Base-by-base conservation (phyloP, 2,797 vertebrate species). In the Brotula barbata region DNA sequence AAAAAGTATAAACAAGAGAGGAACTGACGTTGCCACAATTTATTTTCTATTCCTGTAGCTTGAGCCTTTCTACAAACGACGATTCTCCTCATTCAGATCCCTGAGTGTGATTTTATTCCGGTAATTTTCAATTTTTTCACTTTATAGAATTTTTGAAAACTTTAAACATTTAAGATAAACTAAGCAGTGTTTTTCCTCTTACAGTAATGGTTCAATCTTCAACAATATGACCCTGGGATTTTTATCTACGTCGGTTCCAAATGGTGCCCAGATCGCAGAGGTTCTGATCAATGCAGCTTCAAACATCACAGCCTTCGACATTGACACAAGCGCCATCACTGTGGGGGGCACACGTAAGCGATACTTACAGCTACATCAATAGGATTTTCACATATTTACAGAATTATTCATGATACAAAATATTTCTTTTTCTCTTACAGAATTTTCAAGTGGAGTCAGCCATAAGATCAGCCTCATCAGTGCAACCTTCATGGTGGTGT, bases 191-290 rank as follows among this genome's bases (percentile, higher is more conserved):
- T 40, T 3, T 45, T 37, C 53, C 54, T 28, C 25, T 48, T 58
- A n/a, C 60, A 88, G 85, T 1, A 50, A 64, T 23, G 80, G 72
- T 43, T 72, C 68, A 12, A 71, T 88, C 53, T n/a, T 51, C 50
- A 82, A 75, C 23, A 16, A 0, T 1, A 3, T 64, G 7, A 1
- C 9, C 1, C 0, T 74, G 15, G 0, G 1, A 9, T 89, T 89
- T 56, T 28, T 17, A 14, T 64, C 44, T 0, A 5, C n/a, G 14
- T 20, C 17, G n/a, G 22, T 53, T 19, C 78, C 85, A 19, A 68
- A 15, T n/a, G 4, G 0, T 47, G 54, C 0, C 5, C 16, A 51
- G 42, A 85, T 89, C 57, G 61, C 13, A 25, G 17, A 54, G 6
- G 64, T 78, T 60, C 43, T 89, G 41, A 19, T 71, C 7, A n/a